Conservation (phyloP, 2,888 invertebrate species). For the Drosophila nr. medialis region DNA sequence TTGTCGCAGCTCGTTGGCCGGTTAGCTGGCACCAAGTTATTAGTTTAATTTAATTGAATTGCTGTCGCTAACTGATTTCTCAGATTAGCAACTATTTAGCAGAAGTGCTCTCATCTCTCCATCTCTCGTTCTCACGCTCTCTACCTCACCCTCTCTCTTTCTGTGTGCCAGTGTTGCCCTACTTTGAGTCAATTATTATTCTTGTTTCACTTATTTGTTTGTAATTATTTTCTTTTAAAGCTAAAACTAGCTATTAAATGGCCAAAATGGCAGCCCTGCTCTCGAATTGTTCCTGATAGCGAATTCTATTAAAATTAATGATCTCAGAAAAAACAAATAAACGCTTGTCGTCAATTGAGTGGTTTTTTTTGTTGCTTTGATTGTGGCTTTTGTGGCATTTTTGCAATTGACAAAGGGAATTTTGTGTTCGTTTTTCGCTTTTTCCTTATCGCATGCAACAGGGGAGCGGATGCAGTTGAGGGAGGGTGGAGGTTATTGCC, state of each 20-base stretch:
- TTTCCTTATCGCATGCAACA: constrained; percentile 47
- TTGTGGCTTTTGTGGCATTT: constrained; percentile 19
- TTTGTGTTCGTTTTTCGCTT: constrained; percentile 7
- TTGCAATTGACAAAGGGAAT: constrained; percentile 5
- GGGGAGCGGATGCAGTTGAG: not conserved
- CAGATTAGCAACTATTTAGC: constrained; percentile 44
- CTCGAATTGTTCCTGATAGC: constrained; percentile 41
- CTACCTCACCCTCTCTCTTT: no score
- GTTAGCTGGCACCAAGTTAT: constrained; percentile 52
- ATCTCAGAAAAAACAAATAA: constrained; percentile 68
- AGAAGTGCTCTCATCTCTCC: no score
- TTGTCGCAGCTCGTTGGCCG: constrained; percentile 7
- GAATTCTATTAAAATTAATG: constrained; percentile 70
- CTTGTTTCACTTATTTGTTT: not conserved
- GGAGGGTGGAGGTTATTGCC: not conserved
- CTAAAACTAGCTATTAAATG: not conserved
- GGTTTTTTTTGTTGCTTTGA: constrained; percentile 25
- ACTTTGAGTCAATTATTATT: not conserved
- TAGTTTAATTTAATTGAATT: constrained; percentile 62
- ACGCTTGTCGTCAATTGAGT: constrained; percentile 68
- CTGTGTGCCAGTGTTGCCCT: not conserved
- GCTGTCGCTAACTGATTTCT: constrained; percentile 58
- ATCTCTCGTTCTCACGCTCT: not conserved
- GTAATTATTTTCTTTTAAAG: not conserved
- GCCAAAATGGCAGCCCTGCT: not conserved